These are phyloP conservation scores for Montipora cactus DNA, from an alignment of 64 coral and sea anemone genomes.

Conservation along the genomic window DNA sequence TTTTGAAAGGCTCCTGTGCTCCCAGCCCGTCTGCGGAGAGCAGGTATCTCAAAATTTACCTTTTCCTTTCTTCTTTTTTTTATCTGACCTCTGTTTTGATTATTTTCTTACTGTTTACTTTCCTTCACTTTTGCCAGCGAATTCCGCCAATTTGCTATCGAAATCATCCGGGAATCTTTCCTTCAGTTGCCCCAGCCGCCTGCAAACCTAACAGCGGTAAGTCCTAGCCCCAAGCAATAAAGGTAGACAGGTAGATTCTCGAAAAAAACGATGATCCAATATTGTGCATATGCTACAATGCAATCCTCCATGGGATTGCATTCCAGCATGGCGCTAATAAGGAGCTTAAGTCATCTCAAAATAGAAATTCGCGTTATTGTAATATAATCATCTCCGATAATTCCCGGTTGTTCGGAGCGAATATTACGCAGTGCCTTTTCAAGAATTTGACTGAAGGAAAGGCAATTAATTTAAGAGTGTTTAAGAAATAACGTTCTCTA, in stretches of 20 bases:
- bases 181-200: conserved; percentile 85
- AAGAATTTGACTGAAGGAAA: no score
- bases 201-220: conserved; percentile 79
- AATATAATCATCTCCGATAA: no score
- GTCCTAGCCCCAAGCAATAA: neutral
- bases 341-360: no score
- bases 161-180: conserved; percentile 81
- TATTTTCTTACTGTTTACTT: neutral
- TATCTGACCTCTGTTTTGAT: neutral
- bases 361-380: no score
- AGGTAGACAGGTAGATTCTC: no score
- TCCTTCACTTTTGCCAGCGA: conserved; percentile 65
- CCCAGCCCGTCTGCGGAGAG: conserved; percentile 67
- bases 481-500: neutral
- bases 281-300: no score
- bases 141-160: conserved; percentile 88
- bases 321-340: no score
- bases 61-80: neutral
- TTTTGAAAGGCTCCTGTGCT: conserved; percentile 75
- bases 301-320: no score
- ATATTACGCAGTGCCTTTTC: no score
- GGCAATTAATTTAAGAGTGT: no score
- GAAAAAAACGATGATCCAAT: no score
- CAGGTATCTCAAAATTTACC: conserved; percentile 35
- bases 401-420: no score